These are phyloP conservation scores for Oceanites oceanicus DNA, from an alignment of 2,113 vertebrate genomes.

Conservation along the genomic window DNA sequence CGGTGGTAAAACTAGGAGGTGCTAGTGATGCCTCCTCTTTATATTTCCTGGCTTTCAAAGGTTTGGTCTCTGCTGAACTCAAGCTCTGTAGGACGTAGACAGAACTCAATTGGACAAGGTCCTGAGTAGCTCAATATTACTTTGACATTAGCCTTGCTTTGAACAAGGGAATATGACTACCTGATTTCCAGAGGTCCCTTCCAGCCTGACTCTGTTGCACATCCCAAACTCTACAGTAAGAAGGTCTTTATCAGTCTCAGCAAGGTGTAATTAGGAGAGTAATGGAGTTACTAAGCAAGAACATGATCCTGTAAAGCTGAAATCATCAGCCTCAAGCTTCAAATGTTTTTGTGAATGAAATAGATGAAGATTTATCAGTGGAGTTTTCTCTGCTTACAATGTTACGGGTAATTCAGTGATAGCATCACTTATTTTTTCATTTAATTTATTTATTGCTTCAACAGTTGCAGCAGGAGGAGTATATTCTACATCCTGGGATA, in stretches of 20 bases:
- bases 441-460: conserved; percentile 42
- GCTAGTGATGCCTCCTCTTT: neutral
- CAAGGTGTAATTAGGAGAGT: conserved; percentile 3
- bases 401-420: neutral
- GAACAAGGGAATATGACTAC: neutral
- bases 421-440: conserved; percentile 4
- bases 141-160: neutral
- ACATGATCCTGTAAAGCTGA: neutral
- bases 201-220: neutral
- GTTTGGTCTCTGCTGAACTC: neutral
- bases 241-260: neutral
- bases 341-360: conserved; percentile 12
- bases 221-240: neutral
- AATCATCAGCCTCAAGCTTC: neutral
- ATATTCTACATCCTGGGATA: neutral
- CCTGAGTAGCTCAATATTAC: neutral
- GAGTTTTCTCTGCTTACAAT: neutral
- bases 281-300: neutral
- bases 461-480: conserved; percentile 11
- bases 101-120: neutral
- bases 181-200: neutral
- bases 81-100: neutral
- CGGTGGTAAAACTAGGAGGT: too few species aligned
- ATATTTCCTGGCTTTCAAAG: neutral
- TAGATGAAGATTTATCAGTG: neutral